phyloP scores from a whole-genome alignment of 2,888 invertebrate genomes.

The Agriotes lineatus region DNA sequence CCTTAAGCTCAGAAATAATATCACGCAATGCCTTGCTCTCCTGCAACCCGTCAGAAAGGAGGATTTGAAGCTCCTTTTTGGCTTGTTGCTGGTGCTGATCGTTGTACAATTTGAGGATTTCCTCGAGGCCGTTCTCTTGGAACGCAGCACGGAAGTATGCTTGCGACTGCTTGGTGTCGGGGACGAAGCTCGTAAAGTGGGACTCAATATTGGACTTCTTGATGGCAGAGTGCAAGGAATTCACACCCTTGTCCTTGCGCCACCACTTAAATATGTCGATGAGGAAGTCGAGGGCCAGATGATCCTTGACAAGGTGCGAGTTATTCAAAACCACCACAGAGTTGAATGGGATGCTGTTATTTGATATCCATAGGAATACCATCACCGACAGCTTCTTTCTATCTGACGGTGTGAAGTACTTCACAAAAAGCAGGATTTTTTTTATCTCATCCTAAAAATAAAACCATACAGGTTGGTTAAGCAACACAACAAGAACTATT shows the following conservation, averaged over 20 bases:
- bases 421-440: constrained; percentile 94
- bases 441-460: constrained; percentile 98
- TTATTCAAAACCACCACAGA: constrained; percentile 89
- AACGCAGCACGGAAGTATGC: constrained; percentile 81
- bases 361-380: constrained; percentile 94
- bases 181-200: constrained; percentile 93
- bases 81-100: constrained; percentile 88
- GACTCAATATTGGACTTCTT: constrained; percentile 84
- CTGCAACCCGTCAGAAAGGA: constrained; percentile 86
- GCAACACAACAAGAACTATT: too few species aligned
- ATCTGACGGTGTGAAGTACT: constrained; percentile 91
- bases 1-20: constrained; percentile 86
- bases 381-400: constrained; percentile 93
- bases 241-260: constrained; percentile 90
- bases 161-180: constrained; percentile 92
- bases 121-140: constrained; percentile 66
- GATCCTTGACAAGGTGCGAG: constrained; percentile 94
- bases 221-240: constrained; percentile 86
- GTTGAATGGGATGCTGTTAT: constrained; percentile 90
- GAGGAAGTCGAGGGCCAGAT: constrained; percentile 94
- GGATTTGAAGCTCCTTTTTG: constrained; percentile 81
- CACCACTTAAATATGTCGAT: constrained; percentile 92
- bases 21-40: constrained; percentile 90
- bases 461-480: too few species aligned
- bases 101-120: constrained; percentile 78